These are phyloP conservation scores for Pseudoatta argentina DNA, from an alignment of 1,140 invertebrate species.

Conservation along the genomic window DNA sequence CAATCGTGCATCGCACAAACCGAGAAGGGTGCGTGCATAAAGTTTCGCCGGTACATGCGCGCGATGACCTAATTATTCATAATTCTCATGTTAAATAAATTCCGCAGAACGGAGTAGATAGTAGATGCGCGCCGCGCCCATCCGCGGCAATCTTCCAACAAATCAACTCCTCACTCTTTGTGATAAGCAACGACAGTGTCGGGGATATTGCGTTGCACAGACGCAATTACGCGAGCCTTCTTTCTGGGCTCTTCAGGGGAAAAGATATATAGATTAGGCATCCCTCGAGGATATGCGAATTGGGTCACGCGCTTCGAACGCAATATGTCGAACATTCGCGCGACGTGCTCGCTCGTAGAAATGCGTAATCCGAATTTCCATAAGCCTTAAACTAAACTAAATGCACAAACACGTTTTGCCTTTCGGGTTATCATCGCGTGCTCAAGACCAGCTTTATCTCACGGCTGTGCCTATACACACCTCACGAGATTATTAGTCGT, in stretches of 20 bases:
- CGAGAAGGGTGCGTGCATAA: background rate
- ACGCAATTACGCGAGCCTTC: background rate
- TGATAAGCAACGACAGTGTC: background rate
- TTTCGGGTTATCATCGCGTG: constrained; percentile 32
- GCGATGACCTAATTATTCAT: constrained; percentile 44
- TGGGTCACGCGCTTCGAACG: background rate
- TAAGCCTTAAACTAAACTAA: constrained; percentile 10
- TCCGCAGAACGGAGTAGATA: background rate
- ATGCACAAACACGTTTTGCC: constrained; percentile 24
- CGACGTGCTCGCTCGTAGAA: background rate
- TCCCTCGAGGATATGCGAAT: background rate
- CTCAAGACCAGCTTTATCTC: background rate
- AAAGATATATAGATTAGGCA: background rate
- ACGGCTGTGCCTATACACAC: background rate
- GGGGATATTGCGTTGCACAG: background rate
- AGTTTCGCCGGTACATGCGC: background rate
- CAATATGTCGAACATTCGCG: background rate
- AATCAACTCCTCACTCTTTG: constrained; percentile 34
- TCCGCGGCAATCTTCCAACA: constrained; percentile 42
- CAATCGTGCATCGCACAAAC: background rate
- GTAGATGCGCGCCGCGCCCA: constrained; percentile 34
- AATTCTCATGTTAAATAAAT: constrained; percentile 42
- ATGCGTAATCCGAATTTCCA: constrained; percentile 43
- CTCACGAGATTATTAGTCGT: background rate
- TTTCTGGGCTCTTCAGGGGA: background rate